phyloP scores from a whole-genome alignment of 2,797 vertebrate genomes.

The Macropus fuliginosus region DNA sequence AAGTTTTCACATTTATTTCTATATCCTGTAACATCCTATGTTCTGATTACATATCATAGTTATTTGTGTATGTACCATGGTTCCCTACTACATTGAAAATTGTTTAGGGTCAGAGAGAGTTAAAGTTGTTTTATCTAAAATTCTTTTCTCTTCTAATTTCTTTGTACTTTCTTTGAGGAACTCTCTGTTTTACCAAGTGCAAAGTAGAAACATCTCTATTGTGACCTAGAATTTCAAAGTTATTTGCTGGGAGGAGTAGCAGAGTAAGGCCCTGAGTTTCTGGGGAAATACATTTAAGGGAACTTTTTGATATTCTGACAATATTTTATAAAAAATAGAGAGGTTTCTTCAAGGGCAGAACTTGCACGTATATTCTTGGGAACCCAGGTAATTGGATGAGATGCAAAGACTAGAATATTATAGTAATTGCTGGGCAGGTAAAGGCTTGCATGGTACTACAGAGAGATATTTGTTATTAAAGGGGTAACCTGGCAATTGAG shows the following conservation, averaged over 20 bases:
- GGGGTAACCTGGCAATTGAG: constrained; percentile 11
- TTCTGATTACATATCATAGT: neutral
- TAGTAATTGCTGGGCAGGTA: constrained; percentile 34
- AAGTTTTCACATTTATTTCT: neutral
- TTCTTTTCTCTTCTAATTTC: neutral
- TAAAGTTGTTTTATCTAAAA: neutral
- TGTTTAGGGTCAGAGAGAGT: neutral
- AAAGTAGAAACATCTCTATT: neutral
- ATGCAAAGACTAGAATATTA: neutral
- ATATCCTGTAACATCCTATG: neutral
- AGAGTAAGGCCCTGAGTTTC: neutral
- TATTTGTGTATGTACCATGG: neutral
- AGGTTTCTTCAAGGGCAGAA: constrained; percentile 37
- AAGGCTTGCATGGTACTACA: neutral
- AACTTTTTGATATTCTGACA: neutral
- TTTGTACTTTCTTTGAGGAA: neutral
- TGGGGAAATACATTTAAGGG: constrained; percentile 15
- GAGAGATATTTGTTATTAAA: constrained; percentile 13
- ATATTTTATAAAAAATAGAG: neutral
- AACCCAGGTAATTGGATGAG: neutral
- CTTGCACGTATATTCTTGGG: constrained; percentile 23
- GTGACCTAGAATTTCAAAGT: neutral
- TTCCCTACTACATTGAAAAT: neutral
- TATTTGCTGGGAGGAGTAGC: neutral
- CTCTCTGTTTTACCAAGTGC: neutral